Evolutionary conservation across 2,113 vertebrate genomes (phyloP).

Genomic region (Ophthalmolycus amberensis): DNA sequence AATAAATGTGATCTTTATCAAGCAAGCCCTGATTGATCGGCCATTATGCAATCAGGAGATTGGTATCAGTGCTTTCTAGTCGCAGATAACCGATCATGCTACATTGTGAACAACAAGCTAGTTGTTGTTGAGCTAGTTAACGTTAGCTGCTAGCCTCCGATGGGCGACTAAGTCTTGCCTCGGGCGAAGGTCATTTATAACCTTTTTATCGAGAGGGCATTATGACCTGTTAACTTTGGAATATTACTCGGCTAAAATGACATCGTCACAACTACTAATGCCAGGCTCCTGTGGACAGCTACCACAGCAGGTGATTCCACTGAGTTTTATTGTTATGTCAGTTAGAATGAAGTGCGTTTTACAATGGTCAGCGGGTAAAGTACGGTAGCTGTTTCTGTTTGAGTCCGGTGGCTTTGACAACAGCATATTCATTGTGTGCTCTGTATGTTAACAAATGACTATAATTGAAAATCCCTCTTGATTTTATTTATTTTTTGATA

Average conservation of each 20-base stretch:
- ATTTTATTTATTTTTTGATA: neutral
- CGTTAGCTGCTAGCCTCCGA: neutral
- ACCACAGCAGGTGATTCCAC: neutral
- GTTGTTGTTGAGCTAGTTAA: neutral
- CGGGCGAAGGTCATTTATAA: neutral
- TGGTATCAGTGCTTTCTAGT: neutral
- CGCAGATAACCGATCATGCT: neutral
- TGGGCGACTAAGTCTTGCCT: no score
- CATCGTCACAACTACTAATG: neutral
- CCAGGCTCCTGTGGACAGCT: neutral
- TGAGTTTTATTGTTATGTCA: neutral
- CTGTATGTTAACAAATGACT: neutral
- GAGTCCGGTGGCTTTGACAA: neutral
- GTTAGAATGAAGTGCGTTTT: neutral
- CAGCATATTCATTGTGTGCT: neutral
- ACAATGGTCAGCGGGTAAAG: neutral
- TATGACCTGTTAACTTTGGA: neutral
- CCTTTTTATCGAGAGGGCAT: no score
- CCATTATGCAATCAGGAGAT: neutral
- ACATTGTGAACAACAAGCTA: neutral
- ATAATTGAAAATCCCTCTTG: neutral
- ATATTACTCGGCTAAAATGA: neutral
- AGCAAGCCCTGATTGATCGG: neutral
- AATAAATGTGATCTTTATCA: no score
- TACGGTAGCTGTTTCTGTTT: neutral